Base-by-base conservation (phyloP, 2,888 invertebrate species). In the Laspeyria flexula region DNA sequence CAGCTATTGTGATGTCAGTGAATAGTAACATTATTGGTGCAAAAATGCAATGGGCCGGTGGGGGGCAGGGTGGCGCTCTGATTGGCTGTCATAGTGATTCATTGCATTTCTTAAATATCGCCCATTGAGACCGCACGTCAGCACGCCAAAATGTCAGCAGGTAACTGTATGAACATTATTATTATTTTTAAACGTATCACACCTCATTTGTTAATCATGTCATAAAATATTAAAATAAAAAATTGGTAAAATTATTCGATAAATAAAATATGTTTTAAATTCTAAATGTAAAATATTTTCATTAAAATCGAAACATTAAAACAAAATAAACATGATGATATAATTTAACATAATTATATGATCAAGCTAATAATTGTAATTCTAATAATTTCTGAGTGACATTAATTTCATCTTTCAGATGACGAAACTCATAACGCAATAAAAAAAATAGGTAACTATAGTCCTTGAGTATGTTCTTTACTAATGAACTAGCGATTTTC, bases 31-130 rank as follows among this genome's bases (percentile, higher is more conserved):
- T 82, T 71, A 77, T 81, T 72, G 71, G 80, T 73, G 79, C 79
- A 59, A 88, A 83, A 80, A 85, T 86, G 85, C 87, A 88, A 80
- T 90, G 88, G 88, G 81, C 85, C 45, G 88, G 88, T 50, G 88
- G 90, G 73, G 88, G 85, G 83, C 54, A 51, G 61, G 64, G 56
- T 38, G 62, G 58, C 55, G 67, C 60, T 70, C 65, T 79, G 71
- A 75, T 77, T 75, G 75, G 76, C 65, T 78, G 75, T 73, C 71
- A 70, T 57, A 52, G 72, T 77, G 76, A 79, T 73, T 71, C 60
- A 74, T 72, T 67, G 75, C 77, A 80, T 73, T 77, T 73, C 62
- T 74, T 73, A 65, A 55, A 65, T 48, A 71, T 62, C 62, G 71
- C 55, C 73, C 75, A 79, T 66, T 83, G 70, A 79, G 61, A 60